A percentile compares a stretch with the other conserved stretches of the same genome.
These are phyloP conservation scores for Byasa hedistus DNA, from an alignment of 2,888 invertebrate species.

Conservation along the genomic window DNA sequence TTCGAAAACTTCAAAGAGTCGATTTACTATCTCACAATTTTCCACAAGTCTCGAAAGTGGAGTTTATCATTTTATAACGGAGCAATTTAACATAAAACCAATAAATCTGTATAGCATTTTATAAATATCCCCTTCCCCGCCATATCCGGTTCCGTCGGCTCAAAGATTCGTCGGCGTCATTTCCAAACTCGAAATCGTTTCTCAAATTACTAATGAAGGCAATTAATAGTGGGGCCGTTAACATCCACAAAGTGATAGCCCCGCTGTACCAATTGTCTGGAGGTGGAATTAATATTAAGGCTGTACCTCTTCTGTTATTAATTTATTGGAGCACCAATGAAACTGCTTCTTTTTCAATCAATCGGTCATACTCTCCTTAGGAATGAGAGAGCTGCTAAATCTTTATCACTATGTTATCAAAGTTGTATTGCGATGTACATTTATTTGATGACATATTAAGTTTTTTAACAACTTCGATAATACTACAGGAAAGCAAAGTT, in stretches of 20 bases:
- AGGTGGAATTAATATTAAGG: constrained; percentile 43
- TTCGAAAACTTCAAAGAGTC: too few relatives aligned
- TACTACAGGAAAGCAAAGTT: too few relatives aligned
- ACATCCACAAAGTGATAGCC: constrained; percentile 48
- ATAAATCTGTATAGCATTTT: neutral
- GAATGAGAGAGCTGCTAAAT: too few relatives aligned
- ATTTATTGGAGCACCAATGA: neutral
- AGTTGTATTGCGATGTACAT: too few relatives aligned
- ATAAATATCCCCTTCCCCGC: constrained; percentile 2
- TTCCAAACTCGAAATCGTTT: constrained; percentile 53
- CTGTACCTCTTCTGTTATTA: constrained; percentile 4
- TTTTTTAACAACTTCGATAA: too few relatives aligned
- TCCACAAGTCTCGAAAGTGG: neutral
- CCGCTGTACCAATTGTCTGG: constrained; percentile 37
- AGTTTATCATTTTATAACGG: constrained; percentile 1
- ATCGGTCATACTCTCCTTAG: neutral
- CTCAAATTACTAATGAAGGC: constrained; percentile 59
- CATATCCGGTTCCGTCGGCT: constrained; percentile 4
- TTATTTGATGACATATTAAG: too few relatives aligned
- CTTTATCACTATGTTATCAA: too few relatives aligned
- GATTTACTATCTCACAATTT: too few relatives aligned
- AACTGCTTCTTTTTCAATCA: constrained; percentile 34
- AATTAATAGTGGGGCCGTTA: constrained; percentile 59
- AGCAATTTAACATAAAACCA: neutral
- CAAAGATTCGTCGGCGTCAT: constrained; percentile 38